Conservation (phyloP, 2,888 invertebrate species). For the Crematogaster levior region DNA sequence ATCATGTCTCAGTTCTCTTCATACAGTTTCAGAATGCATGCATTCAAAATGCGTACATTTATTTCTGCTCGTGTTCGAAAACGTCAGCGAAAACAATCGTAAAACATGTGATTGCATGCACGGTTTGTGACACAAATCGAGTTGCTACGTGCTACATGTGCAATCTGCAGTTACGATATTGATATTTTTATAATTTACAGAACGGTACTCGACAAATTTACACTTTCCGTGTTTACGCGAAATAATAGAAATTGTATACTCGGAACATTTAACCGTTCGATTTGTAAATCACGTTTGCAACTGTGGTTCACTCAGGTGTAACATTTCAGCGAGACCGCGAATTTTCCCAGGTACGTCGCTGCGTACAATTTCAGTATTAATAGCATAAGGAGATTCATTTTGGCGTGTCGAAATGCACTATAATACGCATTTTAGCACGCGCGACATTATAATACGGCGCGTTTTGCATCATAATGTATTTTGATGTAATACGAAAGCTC, state of each 20-base stretch:
- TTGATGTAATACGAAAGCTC: conserved; percentile 57
- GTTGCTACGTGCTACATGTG: neutral
- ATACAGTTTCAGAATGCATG: neutral
- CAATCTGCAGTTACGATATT: neutral
- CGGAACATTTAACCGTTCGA: conserved; percentile 3
- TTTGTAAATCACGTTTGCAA: conserved; percentile 27
- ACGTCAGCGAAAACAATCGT: conserved; percentile 10
- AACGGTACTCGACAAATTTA: neutral
- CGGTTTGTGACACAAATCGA: conserved; percentile 16
- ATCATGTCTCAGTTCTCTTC: neutral
- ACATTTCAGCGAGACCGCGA: conserved; percentile 42
- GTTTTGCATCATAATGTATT: conserved; percentile 44
- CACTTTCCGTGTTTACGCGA: neutral
- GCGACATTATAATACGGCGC: conserved; percentile 39
- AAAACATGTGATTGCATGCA: neutral
- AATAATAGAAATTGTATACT: neutral
- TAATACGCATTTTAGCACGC: conserved; percentile 16
- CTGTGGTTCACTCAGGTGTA: conserved; percentile 66
- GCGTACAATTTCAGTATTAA: neutral
- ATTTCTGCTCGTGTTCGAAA: neutral
- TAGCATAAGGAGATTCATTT: neutral
- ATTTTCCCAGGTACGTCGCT: conserved; percentile 23
- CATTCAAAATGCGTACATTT: neutral
- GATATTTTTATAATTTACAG: neutral
- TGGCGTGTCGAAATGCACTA: neutral